Base-by-base conservation (phyloP, 2,797 vertebrate species). In the Glossophaga mutica region DNA sequence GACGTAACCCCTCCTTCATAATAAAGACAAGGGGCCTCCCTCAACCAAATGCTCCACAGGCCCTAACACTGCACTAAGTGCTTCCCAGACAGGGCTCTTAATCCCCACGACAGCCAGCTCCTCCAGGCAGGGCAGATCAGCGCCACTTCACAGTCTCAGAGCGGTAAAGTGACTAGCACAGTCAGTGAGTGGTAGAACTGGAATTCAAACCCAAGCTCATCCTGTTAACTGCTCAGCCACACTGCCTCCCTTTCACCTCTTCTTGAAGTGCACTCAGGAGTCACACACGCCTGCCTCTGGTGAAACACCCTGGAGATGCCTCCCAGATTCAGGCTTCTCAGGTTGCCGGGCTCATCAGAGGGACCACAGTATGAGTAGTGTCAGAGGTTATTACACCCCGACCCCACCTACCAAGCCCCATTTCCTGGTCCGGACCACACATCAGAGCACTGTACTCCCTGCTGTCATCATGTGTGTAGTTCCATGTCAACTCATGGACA, bases 371-470 rank as follows among this genome's bases (percentile, higher is more conserved):
- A 73, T 46, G 74, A 42, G 34, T 34, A 81, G 82, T 52, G 78
- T 46, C 52, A 42, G 55, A 95, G 21, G n/a, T 50, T 26, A 14
- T 52, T 14, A 34, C 7, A 9, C 39, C 50, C 57, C 9, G 2
- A 83, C 12, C 15, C 62, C 78, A 62, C 77, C 83, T 52, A n/a
- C 39, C 44, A n/a, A 85, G 74, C 9, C 71, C 71, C 8, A 42
- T 55, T 86, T 50, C 62, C 84, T 79, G 11, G 50, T 95, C 77
- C 52, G 73, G 67, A 34, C 82, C 67, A 48, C 57, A 18, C 29
- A 19, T 24, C 16, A 9, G 16, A 11, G 19, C 7, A 5, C 29
- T 1, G 0, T 18, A 50, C 24, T 34, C 65, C 15, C 37, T 29
- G 11, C 26, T 77, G 22, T 39, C 21, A 10, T 32, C 48, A 3